Conservation (phyloP, 2,797 vertebrate species). For the Odontamblyopus lacepedii region DNA sequence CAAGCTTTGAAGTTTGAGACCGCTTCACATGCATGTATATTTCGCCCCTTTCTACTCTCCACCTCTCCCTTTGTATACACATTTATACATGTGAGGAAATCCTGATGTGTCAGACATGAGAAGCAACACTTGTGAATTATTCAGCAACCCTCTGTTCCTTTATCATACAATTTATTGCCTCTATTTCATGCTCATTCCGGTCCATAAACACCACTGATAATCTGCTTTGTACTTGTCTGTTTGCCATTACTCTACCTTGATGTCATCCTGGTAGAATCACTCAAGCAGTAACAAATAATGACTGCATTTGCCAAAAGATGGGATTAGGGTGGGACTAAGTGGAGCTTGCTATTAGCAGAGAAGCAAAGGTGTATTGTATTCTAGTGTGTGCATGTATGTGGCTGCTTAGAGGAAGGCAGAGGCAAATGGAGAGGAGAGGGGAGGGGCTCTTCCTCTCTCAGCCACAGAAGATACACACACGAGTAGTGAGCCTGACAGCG, state of each 20-base stretch:
- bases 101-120: constrained; percentile 29
- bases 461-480: constrained; percentile 33
- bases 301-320: constrained; percentile 19
- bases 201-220: constrained; percentile 12
- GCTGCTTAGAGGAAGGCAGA: constrained; percentile 51
- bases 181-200: constrained; percentile 14
- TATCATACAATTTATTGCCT: constrained; percentile 21
- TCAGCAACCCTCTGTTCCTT: constrained; percentile 29
- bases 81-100: constrained; percentile 19
- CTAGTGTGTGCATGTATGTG: constrained; percentile 29
- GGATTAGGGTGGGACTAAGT: constrained; percentile 13
- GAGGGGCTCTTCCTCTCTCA: constrained; percentile 61
- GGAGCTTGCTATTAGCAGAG: neutral
- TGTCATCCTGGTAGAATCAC: constrained; percentile 20
- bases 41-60: constrained; percentile 16
- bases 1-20: constrained; percentile 47
- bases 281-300: constrained; percentile 22
- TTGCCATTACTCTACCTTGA: constrained; percentile 34
- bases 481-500: constrained; percentile 52
- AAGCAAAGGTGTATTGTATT: constrained; percentile 11
- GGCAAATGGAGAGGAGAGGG: constrained; percentile 49
- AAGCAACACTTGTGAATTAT: constrained; percentile 43
- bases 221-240: constrained; percentile 9
- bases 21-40: constrained; percentile 13
- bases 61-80: neutral